These are phyloP conservation scores for Chaetura pelagica DNA, from an alignment of 2,113 vertebrate species.

Conservation along the genomic window DNA sequence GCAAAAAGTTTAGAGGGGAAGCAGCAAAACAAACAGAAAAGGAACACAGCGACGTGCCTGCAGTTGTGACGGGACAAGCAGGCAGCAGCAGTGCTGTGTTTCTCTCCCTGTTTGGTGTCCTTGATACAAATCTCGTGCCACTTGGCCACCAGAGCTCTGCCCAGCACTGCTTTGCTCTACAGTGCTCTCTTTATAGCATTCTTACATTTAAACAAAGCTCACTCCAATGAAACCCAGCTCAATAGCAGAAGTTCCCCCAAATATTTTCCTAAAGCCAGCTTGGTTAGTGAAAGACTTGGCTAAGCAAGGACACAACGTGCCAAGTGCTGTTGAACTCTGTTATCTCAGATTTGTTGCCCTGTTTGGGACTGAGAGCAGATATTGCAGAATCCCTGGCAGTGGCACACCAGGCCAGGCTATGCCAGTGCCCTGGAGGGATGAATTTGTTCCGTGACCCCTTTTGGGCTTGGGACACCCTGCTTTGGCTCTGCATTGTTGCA, in stretches of 20 bases:
- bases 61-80: not conserved
- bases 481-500: not conserved
- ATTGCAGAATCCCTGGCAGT: not conserved
- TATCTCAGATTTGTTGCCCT: not conserved
- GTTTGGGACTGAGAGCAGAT: constrained; percentile 31
- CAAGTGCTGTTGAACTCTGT: not conserved
- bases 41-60: constrained; percentile 31
- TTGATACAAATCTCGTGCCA: not conserved
- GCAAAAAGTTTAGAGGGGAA: constrained; percentile 75
- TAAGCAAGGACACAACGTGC: constrained; percentile 17
- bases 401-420: not conserved
- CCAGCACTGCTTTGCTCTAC: not conserved
- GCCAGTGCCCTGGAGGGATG: fast-evolving
- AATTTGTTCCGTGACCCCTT: not conserved
- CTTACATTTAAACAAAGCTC: not conserved
- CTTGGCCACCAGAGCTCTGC: not conserved
- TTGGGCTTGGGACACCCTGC: not conserved
- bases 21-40: constrained; percentile 69
- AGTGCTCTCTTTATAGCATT: constrained; percentile 48
- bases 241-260: constrained; percentile 23
- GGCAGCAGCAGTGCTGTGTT: not conserved
- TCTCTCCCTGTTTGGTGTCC: not conserved
- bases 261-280: constrained; percentile 19
- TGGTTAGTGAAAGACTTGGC: not conserved
- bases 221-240: not conserved